Percentiles rank a stretch among this genome's conserved stretches.
These are phyloP conservation scores for Diarsia dahlii DNA, from an alignment of 2,888 invertebrate genomes.

Conservation along the genomic window DNA sequence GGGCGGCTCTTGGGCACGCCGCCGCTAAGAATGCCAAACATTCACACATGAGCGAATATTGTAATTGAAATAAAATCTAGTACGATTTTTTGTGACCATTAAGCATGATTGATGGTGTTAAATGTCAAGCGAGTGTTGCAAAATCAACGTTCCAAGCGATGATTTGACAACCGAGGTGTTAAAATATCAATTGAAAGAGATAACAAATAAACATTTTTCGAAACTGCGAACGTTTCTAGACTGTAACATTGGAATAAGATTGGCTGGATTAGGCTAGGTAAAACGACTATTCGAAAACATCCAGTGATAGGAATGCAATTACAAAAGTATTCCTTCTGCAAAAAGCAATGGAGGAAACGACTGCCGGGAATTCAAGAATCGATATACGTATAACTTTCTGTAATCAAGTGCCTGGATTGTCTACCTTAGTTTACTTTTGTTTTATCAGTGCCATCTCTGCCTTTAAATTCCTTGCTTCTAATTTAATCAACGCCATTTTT, in stretches of 20 bases:
- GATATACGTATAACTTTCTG: neutral
- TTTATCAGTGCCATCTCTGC: neutral
- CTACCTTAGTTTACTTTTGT: neutral
- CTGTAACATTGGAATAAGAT: neutral
- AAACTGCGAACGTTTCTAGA: constrained; percentile 4
- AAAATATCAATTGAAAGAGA: constrained; percentile 3
- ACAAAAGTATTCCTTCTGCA: neutral
- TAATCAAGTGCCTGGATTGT: neutral
- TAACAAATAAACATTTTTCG: neutral
- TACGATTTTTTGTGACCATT: neutral
- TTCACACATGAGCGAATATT: constrained; percentile 17
- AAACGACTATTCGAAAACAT: constrained; percentile 5
- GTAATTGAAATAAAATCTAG: neutral
- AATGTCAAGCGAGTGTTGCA: constrained; percentile 31
- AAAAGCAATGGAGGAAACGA: neutral
- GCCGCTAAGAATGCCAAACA: constrained; percentile 38
- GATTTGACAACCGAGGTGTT: constrained; percentile 8
- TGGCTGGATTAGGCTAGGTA: neutral
- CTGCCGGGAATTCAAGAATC: neutral
- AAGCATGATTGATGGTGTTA: constrained; percentile 35
- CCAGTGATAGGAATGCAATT: constrained; percentile 7
- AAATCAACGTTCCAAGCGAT: constrained; percentile 33
- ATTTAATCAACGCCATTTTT: neutral
- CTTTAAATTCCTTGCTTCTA: neutral
- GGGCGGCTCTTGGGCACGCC: constrained; percentile 50